Evolutionary conservation across 2,113 vertebrate species (phyloP), one percentile per base, ranked within the genome.

Genomic region (Carlito syrichta): DNA sequence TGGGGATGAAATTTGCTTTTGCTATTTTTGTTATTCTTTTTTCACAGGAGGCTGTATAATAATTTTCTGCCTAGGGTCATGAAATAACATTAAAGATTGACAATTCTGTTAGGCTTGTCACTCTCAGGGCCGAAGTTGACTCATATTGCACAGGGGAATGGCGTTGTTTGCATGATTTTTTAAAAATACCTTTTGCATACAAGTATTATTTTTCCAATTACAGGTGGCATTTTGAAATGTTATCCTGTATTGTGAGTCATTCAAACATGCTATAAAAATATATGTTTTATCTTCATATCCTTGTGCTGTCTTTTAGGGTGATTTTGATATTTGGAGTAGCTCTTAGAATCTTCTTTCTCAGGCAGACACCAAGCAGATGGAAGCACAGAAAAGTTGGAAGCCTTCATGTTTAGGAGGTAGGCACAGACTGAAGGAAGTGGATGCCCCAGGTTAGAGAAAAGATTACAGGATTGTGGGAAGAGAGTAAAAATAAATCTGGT

Each of bases 81-180:
- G 96, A 97, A 97, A 97, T 97, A 95, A 96, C 92, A 96, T 87
- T 86, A 96, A 98, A 92, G 86, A 95, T 91, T 95, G 95, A 92
- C 87, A 90, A 86, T 95, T 94, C 56, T 62, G 83, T 96, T 96
- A 69, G 40, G 45, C 43, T 62, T 96, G 86, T 94, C 92, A 76
- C 38, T 95, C 38, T 85, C 8, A 88, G 60, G 81, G 77, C 77
- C 54, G 83, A 77, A 96, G 87, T 79, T 95, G 97, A 97, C 96
- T 97, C 91, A 96, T 43, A 40, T 2, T 54, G 54, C 87, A 74
- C 76, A 77, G 35, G 71, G 79, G 38, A 95, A 73, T 66, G 35
- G 40, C 94, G 93, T 92, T 2, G 0, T 85, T 63, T 58, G 68
- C 54, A 62, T 87, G 78, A 60, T 79, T 81, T 86, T 91, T 82